phyloP scores from a whole-genome alignment of 2,113 vertebrate genomes.

The Natator depressus region DNA sequence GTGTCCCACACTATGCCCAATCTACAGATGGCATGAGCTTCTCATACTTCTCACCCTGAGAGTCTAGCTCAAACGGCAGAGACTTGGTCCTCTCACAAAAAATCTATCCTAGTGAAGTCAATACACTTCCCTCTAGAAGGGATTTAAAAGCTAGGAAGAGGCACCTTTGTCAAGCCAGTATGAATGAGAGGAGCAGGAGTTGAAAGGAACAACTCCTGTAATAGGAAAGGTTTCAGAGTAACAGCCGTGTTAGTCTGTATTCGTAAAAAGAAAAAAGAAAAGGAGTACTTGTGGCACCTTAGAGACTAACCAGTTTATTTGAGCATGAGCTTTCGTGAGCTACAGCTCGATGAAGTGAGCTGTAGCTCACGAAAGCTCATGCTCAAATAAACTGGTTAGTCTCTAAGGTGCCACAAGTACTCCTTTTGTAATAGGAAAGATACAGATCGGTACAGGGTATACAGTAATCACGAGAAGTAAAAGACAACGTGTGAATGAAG shows the following conservation, averaged over 20 bases:
- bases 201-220: not conserved
- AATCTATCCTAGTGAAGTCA: not conserved
- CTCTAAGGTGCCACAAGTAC: no score
- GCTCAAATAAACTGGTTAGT: no score
- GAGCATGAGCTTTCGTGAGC: no score
- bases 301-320: no score
- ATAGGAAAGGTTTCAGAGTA: no score
- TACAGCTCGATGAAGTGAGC: no score
- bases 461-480: not conserved
- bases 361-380: no score
- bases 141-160: conserved; percentile 9
- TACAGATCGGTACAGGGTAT: not conserved
- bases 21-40: rapidly evolving
- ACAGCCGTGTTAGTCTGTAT: no score
- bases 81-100: conserved; percentile 2
- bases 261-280: no score
- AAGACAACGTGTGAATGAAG: not conserved
- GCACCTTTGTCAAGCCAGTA: not conserved
- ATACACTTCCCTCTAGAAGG: not conserved
- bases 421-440: conserved; percentile 10
- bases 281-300: no score
- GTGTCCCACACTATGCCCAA: not conserved
- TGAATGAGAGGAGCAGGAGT: not conserved
- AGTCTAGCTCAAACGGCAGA: not conserved
- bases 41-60: rapidly evolving